Evolutionary conservation across 2,888 invertebrate species (phyloP).

Genomic region (Nomada ruficornis): DNA sequence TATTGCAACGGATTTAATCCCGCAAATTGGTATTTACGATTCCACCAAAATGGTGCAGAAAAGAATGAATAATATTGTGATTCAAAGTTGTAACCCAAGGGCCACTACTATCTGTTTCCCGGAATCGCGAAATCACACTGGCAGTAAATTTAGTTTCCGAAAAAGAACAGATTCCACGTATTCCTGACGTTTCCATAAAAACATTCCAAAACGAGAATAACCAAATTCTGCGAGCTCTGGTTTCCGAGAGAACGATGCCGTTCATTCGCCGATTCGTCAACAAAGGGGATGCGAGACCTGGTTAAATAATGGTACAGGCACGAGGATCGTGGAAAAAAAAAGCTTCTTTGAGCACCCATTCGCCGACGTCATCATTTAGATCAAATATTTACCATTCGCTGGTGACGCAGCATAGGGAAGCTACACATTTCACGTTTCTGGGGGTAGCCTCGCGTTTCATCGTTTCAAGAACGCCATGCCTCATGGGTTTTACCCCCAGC

Average conservation of each 20-base stretch:
- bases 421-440: slow-evolving; percentile 29
- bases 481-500: slow-evolving; percentile 38
- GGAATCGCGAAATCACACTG: neutral
- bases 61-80: neutral
- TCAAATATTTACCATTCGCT: slow-evolving; percentile 57
- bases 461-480: slow-evolving; percentile 20
- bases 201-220: slow-evolving; percentile 32
- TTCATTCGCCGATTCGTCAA: slow-evolving; percentile 46
- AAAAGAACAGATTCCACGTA: slow-evolving; percentile 11
- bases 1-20: too few relatives aligned
- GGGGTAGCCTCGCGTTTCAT: neutral
- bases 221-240: neutral
- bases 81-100: neutral
- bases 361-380: slow-evolving; percentile 46
- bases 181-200: slow-evolving; percentile 23
- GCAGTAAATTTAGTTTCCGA: neutral
- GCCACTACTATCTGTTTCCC: neutral
- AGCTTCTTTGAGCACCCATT: slow-evolving; percentile 43
- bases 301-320: slow-evolving; percentile 30
- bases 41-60: too few relatives aligned
- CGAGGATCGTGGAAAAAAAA: slow-evolving; percentile 33
- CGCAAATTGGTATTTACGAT: too few relatives aligned
- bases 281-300: slow-evolving; percentile 39
- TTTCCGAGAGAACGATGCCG: slow-evolving; percentile 39
- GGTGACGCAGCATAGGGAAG: slow-evolving; percentile 32